Evolutionary conservation across 2,888 invertebrate species (phyloP), one percentile per base, ranked within the genome.

Genomic region (Entomobrya proxima): DNA sequence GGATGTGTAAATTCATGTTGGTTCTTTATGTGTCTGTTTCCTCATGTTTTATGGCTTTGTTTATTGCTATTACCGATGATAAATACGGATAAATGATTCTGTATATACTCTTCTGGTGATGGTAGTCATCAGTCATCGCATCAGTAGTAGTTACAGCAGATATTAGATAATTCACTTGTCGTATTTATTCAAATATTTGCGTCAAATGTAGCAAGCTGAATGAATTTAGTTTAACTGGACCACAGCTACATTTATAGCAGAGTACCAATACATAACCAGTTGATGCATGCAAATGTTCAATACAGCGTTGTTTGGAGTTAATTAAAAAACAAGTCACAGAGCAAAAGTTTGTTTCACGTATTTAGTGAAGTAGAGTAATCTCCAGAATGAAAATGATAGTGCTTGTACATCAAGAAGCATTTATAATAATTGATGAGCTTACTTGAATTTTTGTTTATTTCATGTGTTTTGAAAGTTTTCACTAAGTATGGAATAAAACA

Each of bases 101-200:
- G 24, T 55, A 50, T 4, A 50, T n/a, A 5, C 1, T 55, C n/a
- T 30, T 32, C 4, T 32, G n/a, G n/a, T 32, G 30, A 67, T 21
- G 21, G 37, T 24, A 37, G 37, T 37, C 35, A 67, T n/a, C n/a
- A 32, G 61, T 61, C 32, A 55, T 9, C 1, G 15, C 35, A 11
- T 40, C 44, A 37, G 40, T 67, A 7, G 44, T 40, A 11, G 44
- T 40, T 13, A 40, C 44, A 40, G 13, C 9, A 7, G 47, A 47
- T 35, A 75, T 50, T 75, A 47, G 75, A 75, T 75, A 75, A 75
- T 55, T 75, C 75, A 75, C 35, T 75, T 75, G 75, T 13, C 35
- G 52, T 24, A 21, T 52, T 37, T 50, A 69, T 24, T 69, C 24
- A 47, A 11, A 13, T 69, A 75, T 18, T 50, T 75, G 75, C 55